phyloP scores from a whole-genome alignment of 2,797 vertebrate genomes.

The Brotula barbata region DNA sequence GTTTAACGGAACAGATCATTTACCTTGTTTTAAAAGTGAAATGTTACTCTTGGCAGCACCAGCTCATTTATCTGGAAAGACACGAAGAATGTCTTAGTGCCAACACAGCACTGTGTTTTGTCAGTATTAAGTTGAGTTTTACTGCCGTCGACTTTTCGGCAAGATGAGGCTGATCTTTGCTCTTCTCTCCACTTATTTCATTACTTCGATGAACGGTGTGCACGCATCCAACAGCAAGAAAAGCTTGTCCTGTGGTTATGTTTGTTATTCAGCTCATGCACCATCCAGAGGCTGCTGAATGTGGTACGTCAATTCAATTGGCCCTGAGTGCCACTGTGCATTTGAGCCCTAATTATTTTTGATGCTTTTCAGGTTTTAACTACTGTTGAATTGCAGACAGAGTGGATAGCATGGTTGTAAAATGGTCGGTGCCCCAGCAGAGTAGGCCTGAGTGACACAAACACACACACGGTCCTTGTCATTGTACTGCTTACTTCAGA shows the following conservation, averaged over 20 bases:
- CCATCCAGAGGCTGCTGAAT: conserved; percentile 76
- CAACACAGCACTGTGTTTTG: neutral
- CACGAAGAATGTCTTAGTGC: conserved; percentile 3
- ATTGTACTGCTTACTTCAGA: conserved; percentile 33
- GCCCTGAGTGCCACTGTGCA: conserved; percentile 74
- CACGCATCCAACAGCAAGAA: conserved; percentile 65
- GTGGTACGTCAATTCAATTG: conserved; percentile 78
- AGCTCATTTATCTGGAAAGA: neutral
- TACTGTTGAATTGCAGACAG: conserved; percentile 59
- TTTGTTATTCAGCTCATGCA: conserved; percentile 80
- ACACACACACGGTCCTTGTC: conserved; percentile 19
- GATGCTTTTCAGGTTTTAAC: conserved; percentile 71
- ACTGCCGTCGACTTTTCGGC: conserved; percentile 38
- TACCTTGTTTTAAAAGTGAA: neutral
- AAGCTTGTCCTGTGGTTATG: conserved; percentile 74
- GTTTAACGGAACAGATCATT: neutral
- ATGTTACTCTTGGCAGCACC: neutral
- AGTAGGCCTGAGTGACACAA: conserved; percentile 25
- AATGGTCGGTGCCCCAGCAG: conserved; percentile 21
- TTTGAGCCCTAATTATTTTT: conserved; percentile 73
- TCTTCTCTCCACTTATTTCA: conserved; percentile 52
- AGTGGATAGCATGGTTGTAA: conserved; percentile 36
- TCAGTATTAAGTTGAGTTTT: conserved; percentile 12
- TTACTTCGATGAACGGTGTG: conserved; percentile 54
- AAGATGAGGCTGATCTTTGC: conserved; percentile 31